Base-by-base conservation (phyloP, 53 echinoderm and acorn worm genomes). In the Astropecten irregularis region DNA sequence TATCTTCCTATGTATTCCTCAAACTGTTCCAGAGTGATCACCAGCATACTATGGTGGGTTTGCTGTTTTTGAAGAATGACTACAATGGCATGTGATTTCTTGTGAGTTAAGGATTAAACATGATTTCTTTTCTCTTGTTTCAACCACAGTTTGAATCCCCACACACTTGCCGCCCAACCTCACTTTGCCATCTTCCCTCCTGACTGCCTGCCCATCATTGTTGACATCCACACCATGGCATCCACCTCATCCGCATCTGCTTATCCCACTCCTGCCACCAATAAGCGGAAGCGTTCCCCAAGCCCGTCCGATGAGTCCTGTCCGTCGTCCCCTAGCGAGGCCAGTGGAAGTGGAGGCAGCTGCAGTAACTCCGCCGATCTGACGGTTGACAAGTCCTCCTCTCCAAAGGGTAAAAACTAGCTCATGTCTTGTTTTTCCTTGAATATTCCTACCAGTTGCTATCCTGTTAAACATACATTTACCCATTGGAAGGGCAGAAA, bases 271-370 rank as follows among this genome's bases (percentile, higher is more conserved):
- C 54, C 54, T n/a, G 29, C 49, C 49, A 48, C 28, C 79, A 79
- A 79, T 21, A 79, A 79, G 63, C 79, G 79, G 9, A 79, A 79
- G 63, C 79, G 79, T 22, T 62, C 79, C 19, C 79, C 63, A 1
- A 79, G 79, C 30, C 61, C 62, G 26, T 47, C 44, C 0, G 79
- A 44, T 11, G 79, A 79, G 47, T 62, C 79, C 11, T 62, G 46
- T 16, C 62, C 79, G 0, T 62, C 61, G n/a, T 79, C 79, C 46
- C 79, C 63, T 1, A 62, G 57, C 29, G 79, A 44, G 2, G 61
- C 44, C 18, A 27, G 62, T 29, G 42, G 49, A 28, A 61, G 49
- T 5, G 49, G 31, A 16, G 79, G 62, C 46, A 79, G 79, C 79
- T 79, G 46, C 62, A 61, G 79, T 31, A 79, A 62, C 79, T 79